Percentiles rank a stretch among this genome's conserved stretches.
Evolutionary conservation across 1,140 invertebrate species (phyloP).

Genomic region (Drosophila kepulauana): DNA sequence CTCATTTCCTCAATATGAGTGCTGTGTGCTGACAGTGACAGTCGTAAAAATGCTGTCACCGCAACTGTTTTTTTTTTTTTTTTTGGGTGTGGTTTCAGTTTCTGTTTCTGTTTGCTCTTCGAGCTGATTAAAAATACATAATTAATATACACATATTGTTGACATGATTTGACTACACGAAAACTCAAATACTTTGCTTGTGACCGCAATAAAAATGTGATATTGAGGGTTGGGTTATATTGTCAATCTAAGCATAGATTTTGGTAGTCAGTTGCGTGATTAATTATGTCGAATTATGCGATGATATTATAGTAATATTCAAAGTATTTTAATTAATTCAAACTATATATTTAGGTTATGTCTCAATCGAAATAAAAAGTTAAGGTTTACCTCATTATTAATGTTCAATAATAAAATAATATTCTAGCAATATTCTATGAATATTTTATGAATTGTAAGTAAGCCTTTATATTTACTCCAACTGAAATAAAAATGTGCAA

Average conservation of each 20-base stretch:
- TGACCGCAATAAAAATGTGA: background rate
- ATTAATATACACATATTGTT: constrained; percentile 55
- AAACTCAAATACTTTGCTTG: background rate
- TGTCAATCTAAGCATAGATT: background rate
- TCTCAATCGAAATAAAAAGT: no score
- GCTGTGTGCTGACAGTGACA: constrained; percentile 47
- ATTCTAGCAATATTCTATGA: no score
- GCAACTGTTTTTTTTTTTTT: background rate
- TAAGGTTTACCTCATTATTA: no score
- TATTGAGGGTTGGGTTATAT: background rate
- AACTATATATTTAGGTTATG: no score
- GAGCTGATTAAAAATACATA: constrained; percentile 74
- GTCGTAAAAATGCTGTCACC: constrained; percentile 4
- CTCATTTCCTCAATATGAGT: constrained; percentile 29
- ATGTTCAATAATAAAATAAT: no score
- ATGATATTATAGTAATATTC: no score
- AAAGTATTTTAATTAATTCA: no score
- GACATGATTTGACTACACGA: constrained; percentile 12
- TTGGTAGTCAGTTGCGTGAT: no score
- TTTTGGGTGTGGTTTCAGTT: background rate
- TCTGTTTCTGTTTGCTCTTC: background rate
- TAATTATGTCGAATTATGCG: no score
- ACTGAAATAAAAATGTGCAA: no score
- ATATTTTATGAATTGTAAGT: no score
- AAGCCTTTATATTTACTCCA: no score